Evolutionary conservation across 2,888 invertebrate species (phyloP).

Genomic region (Sesamia inferens): DNA sequence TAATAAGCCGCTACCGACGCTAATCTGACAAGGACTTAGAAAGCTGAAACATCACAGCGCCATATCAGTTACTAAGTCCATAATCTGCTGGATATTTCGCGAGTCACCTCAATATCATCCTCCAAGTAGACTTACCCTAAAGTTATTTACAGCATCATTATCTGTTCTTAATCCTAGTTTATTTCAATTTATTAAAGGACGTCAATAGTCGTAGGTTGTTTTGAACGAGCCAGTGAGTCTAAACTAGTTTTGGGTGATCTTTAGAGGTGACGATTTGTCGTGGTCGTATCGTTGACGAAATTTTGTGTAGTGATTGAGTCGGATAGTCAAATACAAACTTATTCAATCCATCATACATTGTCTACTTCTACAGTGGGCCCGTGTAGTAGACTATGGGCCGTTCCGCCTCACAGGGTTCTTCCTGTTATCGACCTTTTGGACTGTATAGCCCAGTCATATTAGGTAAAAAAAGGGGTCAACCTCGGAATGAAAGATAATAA

Average conservation of each 20-base stretch:
- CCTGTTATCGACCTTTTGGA: too few relatives aligned
- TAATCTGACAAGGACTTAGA: constrained; percentile 29
- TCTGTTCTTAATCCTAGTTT: constrained; percentile 55
- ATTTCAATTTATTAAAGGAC: constrained; percentile 64
- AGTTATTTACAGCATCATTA: constrained; percentile 53
- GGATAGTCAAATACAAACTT: background rate
- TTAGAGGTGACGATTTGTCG: constrained; percentile 63
- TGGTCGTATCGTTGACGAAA: background rate
- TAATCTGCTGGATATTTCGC: constrained; percentile 27
- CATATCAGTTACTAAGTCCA: constrained; percentile 24
- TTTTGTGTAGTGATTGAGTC: background rate
- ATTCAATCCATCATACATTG: too few relatives aligned
- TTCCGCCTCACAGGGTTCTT: too few relatives aligned
- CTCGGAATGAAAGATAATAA: too few relatives aligned
- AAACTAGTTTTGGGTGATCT: constrained; percentile 56
- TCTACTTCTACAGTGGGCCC: too few relatives aligned
- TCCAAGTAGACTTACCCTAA: constrained; percentile 25
- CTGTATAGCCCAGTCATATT: too few relatives aligned
- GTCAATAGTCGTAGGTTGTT: constrained; percentile 58
- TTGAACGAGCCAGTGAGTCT: constrained; percentile 59
- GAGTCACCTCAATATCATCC: constrained; percentile 38
- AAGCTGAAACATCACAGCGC: constrained; percentile 29
- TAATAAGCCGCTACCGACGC: constrained; percentile 13
- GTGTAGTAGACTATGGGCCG: too few relatives aligned
- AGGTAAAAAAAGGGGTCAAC: too few relatives aligned